These are phyloP conservation scores for Lithophane socia DNA, from an alignment of 2,888 invertebrate species.

Conservation along the genomic window DNA sequence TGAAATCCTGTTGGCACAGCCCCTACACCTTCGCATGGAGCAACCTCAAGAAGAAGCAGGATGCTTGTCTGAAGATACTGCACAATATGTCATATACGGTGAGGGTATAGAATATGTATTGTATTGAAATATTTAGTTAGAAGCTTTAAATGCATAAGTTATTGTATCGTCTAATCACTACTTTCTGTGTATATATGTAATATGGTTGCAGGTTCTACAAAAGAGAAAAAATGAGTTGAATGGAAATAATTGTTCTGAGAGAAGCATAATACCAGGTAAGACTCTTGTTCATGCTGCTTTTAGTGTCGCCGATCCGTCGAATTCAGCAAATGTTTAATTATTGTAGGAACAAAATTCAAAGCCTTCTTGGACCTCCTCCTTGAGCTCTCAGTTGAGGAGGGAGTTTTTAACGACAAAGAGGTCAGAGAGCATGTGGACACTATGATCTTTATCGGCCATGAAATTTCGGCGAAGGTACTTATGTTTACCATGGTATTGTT, in stretches of 20 bases:
- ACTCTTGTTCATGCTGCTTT: background rate
- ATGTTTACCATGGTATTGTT: constrained; percentile 83
- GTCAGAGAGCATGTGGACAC: constrained; percentile 91
- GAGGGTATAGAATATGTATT: constrained; percentile 17
- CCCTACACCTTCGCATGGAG: constrained; percentile 76
- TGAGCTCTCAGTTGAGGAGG: constrained; percentile 83
- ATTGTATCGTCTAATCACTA: background rate
- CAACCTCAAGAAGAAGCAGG: constrained; percentile 77
- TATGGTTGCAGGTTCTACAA: constrained; percentile 74
- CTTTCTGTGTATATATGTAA: background rate
- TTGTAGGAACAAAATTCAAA: constrained; percentile 80
- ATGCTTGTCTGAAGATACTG: constrained; percentile 76
- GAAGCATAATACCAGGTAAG: constrained; percentile 71
- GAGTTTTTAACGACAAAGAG: constrained; percentile 86
- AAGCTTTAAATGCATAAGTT: too few species aligned
- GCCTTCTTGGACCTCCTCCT: constrained; percentile 90
- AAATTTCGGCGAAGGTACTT: constrained; percentile 85
- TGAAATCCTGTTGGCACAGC: constrained; percentile 80
- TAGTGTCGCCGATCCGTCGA: background rate
- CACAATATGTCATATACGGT: constrained; percentile 82
- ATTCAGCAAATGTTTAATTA: background rate
- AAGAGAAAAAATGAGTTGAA: constrained; percentile 76
- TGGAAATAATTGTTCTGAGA: constrained; percentile 64
- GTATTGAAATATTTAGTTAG: too few species aligned
- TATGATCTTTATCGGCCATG: constrained; percentile 90